Conservation (phyloP, 2,888 invertebrate genomes). For the Brenthis ino region DNA sequence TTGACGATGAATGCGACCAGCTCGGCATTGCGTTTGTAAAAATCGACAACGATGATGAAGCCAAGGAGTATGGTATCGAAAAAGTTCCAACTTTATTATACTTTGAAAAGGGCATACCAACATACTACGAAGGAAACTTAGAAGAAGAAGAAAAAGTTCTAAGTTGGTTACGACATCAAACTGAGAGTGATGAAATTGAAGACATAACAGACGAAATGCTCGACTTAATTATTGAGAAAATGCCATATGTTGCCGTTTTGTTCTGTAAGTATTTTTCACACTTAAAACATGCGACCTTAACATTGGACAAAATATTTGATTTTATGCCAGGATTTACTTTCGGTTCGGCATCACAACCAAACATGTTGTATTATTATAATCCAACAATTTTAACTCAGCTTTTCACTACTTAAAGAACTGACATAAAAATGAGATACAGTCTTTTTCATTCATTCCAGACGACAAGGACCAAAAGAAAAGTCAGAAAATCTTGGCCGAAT, state of each 20-base stretch:
- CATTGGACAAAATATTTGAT: slow-evolving; percentile 54
- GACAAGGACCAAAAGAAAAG: slow-evolving; percentile 96
- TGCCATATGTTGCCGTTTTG: slow-evolving; percentile 93
- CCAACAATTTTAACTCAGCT: slow-evolving; percentile 44
- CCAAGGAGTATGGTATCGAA: slow-evolving; percentile 94
- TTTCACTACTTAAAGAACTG: slow-evolving; percentile 68
- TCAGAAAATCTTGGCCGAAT: slow-evolving; percentile 90
- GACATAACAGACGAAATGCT: slow-evolving; percentile 97
- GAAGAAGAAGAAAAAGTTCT: slow-evolving; percentile 95
- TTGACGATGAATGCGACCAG: slow-evolving; percentile 95
- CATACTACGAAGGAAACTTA: slow-evolving; percentile 90
- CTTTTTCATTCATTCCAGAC: slow-evolving; percentile 82
- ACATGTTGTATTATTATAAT: slow-evolving; percentile 46
- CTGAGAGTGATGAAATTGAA: slow-evolving; percentile 94
- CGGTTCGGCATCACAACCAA: slow-evolving; percentile 43
- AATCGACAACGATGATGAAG: slow-evolving; percentile 94
- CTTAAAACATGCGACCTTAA: slow-evolving; percentile 44
- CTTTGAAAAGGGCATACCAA: slow-evolving; percentile 89
- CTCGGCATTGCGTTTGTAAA: slow-evolving; percentile 95
- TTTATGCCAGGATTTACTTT: slow-evolving; percentile 58
- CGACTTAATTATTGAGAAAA: slow-evolving; percentile 92
- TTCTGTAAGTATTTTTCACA: slow-evolving; percentile 88
- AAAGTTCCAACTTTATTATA: slow-evolving; percentile 93
- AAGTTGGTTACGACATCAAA: slow-evolving; percentile 92
- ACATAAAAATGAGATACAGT: slow-evolving; percentile 80